Percentiles rank a stretch among this genome's conserved stretches.
phyloP scores from a whole-genome alignment of 1,140 invertebrate species.

The Saccostrea cuccullata region DNA sequence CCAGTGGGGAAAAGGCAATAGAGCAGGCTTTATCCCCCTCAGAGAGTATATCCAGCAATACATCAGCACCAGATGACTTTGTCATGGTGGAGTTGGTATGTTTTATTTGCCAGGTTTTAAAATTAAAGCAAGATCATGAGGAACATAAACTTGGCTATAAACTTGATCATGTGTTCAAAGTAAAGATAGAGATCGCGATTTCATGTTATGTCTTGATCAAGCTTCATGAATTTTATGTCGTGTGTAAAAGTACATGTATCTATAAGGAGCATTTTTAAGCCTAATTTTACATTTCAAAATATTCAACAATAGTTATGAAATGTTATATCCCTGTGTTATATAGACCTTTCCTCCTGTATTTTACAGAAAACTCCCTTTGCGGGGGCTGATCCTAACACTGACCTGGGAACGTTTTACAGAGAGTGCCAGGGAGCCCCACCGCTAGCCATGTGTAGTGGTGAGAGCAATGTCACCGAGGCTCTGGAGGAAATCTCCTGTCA shows the following conservation, averaged over 20 bases:
- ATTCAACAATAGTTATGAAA: too few species aligned
- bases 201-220: too few species aligned
- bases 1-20: conserved; percentile 1
- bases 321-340: too few species aligned
- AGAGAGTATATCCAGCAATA: conserved; percentile 63
- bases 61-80: conserved; percentile 85
- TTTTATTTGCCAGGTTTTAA: conserved; percentile 16
- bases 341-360: conserved; percentile 45
- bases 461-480: conserved; percentile 83
- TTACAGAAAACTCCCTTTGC: conserved; percentile 82
- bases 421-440: conserved; percentile 89
- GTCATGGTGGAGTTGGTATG: conserved; percentile 84
- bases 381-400: conserved; percentile 80
- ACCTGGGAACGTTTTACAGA: conserved; percentile 87
- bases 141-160: too few species aligned
- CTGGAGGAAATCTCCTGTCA: conserved; percentile 86
- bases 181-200: too few species aligned
- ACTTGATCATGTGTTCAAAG: too few species aligned
- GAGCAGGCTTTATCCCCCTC: conserved; percentile 49
- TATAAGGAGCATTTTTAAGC: too few species aligned
- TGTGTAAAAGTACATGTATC: too few species aligned
- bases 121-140: too few species aligned
- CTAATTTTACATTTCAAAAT: too few species aligned
- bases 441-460: conserved; percentile 82
- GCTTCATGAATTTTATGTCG: too few species aligned